These are phyloP conservation scores for Drosophila rhopaloa DNA, from an alignment of 1,140 invertebrate species.

Conservation along the genomic window DNA sequence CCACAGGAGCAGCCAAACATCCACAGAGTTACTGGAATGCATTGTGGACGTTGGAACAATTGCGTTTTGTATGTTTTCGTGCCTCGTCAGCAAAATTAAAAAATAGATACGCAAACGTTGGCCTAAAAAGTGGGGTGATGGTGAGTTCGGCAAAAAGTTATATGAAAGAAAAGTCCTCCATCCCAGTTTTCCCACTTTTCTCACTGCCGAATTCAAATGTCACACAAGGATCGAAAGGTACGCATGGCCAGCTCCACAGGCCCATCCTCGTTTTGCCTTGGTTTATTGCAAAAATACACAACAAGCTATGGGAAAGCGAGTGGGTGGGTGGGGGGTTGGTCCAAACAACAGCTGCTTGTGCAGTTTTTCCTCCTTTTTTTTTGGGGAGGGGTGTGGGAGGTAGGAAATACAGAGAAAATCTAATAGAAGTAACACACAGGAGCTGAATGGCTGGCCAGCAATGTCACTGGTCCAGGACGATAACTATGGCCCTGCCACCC, in stretches of 20 bases:
- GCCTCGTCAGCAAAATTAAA: constrained; percentile 83
- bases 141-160: constrained; percentile 45
- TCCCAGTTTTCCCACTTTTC: constrained; percentile 12
- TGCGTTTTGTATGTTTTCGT: constrained; percentile 80
- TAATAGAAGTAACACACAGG: constrained; percentile 68
- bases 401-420: constrained; percentile 34
- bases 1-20: constrained; percentile 3
- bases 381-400: not conserved
- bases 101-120: constrained; percentile 76
- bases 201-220: constrained; percentile 74
- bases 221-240: constrained; percentile 82
- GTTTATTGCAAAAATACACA: constrained; percentile 79
- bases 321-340: constrained; percentile 5
- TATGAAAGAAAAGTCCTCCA: constrained; percentile 63
- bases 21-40: constrained; percentile 62
- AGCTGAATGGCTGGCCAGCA: constrained; percentile 56
- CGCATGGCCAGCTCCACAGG: constrained; percentile 63
- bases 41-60: constrained; percentile 79
- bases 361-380: constrained; percentile 25
- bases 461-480: constrained; percentile 74
- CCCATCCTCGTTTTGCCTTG: constrained; percentile 13
- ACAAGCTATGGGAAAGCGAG: not conserved
- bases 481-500: constrained; percentile 56
- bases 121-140: not conserved
- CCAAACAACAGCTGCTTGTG: constrained; percentile 73